A percentile compares a stretch with the other conserved stretches of the same genome.
These are phyloP conservation scores for Mycogona germanica DNA, from an alignment of 2,888 invertebrate genomes.

Conservation along the genomic window DNA sequence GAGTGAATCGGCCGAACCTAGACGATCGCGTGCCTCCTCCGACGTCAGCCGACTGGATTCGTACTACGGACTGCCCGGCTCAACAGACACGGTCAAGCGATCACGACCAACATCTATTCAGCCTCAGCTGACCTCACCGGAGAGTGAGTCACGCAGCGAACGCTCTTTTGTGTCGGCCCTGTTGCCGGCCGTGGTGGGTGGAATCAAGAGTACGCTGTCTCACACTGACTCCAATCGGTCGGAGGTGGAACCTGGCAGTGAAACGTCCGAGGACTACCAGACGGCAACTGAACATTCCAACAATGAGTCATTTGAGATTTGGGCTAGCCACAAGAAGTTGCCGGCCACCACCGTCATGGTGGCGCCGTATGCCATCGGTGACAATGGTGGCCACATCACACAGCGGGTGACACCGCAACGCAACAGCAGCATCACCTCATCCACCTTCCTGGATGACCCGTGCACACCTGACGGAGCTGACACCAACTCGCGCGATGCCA, in stretches of 20 bases:
- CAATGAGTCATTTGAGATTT: conserved; percentile 24
- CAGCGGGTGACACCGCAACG: not conserved
- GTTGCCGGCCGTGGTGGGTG: not conserved
- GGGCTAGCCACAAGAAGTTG: conserved; percentile 1
- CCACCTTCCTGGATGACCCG: not conserved
- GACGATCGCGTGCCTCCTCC: no score
- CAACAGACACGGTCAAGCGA: not conserved
- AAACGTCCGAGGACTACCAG: conserved; percentile 80
- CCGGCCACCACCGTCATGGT: not conserved
- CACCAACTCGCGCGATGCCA: not conserved
- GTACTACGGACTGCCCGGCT: no score
- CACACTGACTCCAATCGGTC: conserved; percentile 51
- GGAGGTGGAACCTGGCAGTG: conserved; percentile 36
- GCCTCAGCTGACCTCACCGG: conserved; percentile 25
- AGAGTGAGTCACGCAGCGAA: conserved; percentile 28
- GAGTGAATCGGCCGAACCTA: no score
- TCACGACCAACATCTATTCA: conserved; percentile 10
- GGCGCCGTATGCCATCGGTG: not conserved
- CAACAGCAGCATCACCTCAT: not conserved
- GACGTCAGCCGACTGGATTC: no score
- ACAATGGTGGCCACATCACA: not conserved
- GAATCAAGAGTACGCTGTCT: conserved; percentile 36
- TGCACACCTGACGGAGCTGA: not conserved
- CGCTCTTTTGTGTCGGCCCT: conserved; percentile 9
- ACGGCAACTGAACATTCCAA: conserved; percentile 58